Evolutionary conservation across 53 echinoderm and acorn worm species (phyloP).

Genomic region (Zoroaster sp.): DNA sequence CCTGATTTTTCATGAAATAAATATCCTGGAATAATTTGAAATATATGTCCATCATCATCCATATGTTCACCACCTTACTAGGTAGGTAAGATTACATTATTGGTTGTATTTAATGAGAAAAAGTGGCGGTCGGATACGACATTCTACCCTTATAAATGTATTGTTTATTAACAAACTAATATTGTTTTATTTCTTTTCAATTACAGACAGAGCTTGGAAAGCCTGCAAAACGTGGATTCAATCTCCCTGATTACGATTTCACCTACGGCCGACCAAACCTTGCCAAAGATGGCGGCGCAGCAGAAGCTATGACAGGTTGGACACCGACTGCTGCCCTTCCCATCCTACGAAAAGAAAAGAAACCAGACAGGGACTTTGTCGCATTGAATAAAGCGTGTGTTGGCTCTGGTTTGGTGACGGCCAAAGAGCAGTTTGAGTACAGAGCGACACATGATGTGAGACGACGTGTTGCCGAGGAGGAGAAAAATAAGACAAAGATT

Average conservation of each 20-base stretch:
- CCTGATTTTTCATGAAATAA: no score
- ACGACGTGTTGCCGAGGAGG: conserved; percentile 88
- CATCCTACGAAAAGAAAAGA: conserved; percentile 69
- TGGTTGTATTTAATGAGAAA: no score
- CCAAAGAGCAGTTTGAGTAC: conserved; percentile 97
- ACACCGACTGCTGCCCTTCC: conserved; percentile 65
- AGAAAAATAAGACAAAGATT: conserved; percentile 91
- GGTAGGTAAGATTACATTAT: no score
- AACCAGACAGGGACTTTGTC: conserved; percentile 90
- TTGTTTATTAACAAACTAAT: background rate
- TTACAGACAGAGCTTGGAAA: conserved; percentile 84
- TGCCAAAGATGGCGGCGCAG: conserved; percentile 87
- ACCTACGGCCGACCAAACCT: conserved; percentile 90
- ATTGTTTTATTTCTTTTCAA: background rate
- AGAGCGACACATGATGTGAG: conserved; percentile 96
- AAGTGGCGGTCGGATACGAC: no score
- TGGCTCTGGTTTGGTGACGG: conserved; percentile 82
- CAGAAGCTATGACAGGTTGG: conserved; percentile 91
- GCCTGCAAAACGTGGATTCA: conserved; percentile 85
- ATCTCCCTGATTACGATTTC: conserved; percentile 76
- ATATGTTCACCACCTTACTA: no score
- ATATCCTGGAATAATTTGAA: no score
- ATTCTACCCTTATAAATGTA: no score
- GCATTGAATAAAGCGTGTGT: conserved; percentile 94
- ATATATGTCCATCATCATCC: no score